These are phyloP conservation scores for Eurytoma californica DNA, from an alignment of 2,888 invertebrate species.

Conservation along the genomic window DNA sequence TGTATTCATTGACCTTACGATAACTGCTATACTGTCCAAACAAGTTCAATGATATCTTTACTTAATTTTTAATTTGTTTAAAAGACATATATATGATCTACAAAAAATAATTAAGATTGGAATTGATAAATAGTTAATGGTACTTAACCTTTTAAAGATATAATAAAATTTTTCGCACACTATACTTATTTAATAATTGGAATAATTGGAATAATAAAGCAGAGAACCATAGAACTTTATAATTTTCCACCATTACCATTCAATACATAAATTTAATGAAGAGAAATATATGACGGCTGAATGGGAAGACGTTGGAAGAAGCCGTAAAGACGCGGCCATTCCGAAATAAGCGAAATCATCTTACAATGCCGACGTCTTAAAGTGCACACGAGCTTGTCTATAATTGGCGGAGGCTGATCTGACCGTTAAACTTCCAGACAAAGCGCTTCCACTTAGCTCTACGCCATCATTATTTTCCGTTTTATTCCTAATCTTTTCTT, in stretches of 20 bases:
- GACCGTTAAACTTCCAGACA: constrained; percentile 68
- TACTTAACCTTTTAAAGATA: too few relatives aligned
- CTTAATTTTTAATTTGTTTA: too few relatives aligned
- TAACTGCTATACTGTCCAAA: not conserved
- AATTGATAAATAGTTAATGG: too few relatives aligned
- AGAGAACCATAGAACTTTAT: not conserved
- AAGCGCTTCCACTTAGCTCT: constrained; percentile 57
- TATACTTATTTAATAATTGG: too few relatives aligned
- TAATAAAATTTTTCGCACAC: too few relatives aligned
- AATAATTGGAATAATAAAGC: too few relatives aligned
- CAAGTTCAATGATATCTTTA: not conserved
- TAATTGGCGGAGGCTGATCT: constrained; percentile 66
- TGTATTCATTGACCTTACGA: not conserved
- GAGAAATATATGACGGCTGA: not conserved
- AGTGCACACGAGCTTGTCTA: constrained; percentile 55
- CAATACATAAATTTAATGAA: not conserved
- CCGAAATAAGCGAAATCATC: constrained; percentile 59
- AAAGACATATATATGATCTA: too few relatives aligned
- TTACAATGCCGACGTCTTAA: constrained; percentile 55
- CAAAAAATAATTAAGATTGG: too few relatives aligned
- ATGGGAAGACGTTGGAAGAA: not conserved
- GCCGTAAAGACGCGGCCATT: constrained; percentile 20
- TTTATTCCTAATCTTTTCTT: not conserved
- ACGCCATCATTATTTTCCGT: constrained; percentile 40
- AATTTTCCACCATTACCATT: constrained; percentile 1